phyloP scores from a whole-genome alignment of 2,797 vertebrate species.

The Chloroceryle amazona region DNA sequence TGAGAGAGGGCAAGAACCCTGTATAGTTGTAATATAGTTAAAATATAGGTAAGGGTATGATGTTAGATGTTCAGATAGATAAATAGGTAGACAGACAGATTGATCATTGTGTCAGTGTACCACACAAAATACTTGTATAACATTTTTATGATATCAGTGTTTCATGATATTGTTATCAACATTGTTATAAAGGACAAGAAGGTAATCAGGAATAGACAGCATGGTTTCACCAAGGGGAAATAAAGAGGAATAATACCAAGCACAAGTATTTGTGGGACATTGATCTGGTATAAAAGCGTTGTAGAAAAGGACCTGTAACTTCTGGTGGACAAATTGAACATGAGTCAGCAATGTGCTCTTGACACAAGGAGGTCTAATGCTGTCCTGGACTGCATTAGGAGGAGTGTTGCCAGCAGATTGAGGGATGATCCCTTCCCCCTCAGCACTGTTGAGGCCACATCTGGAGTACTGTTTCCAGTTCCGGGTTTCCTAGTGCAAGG shows the following conservation, averaged over 20 bases:
- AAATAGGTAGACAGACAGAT: not conserved
- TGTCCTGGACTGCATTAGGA: not conserved
- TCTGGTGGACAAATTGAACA: not conserved
- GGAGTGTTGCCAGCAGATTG: not conserved
- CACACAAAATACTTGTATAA: not conserved
- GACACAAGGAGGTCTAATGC: not conserved
- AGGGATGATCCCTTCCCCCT: not conserved
- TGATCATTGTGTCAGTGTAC: not conserved
- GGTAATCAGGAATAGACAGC: not conserved
- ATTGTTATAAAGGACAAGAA: not conserved
- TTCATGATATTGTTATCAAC: not conserved
- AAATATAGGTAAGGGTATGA: not conserved
- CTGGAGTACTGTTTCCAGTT: no score
- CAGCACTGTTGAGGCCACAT: no score
- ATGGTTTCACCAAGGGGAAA: not conserved
- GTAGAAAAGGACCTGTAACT: not conserved
- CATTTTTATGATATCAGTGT: not conserved
- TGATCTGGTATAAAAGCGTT: not conserved
- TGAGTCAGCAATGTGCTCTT: not conserved
- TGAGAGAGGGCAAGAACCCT: not conserved
- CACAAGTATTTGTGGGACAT: rapidly evolving
- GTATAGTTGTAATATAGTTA: not conserved
- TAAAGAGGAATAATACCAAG: not conserved
- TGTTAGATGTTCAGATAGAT: not conserved
- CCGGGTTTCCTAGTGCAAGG: no score